These are phyloP conservation scores for Spondyliosoma cantharus DNA, from an alignment of 2,797 vertebrate species.

Conservation along the genomic window DNA sequence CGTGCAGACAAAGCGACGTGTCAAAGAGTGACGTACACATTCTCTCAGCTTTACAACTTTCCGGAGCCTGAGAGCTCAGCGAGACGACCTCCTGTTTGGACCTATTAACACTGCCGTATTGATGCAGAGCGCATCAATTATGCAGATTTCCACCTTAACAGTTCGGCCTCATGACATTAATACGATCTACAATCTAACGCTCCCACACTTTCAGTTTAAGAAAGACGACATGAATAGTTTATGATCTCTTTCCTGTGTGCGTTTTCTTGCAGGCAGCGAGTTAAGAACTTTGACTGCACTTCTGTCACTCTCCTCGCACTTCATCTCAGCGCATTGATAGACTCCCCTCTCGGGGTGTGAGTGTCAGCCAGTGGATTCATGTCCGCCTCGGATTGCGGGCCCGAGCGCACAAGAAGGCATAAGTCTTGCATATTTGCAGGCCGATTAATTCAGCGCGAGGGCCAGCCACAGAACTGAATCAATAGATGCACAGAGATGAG, in stretches of 20 bases:
- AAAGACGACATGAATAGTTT: not conserved
- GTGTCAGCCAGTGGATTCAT: slow-evolving; percentile 73
- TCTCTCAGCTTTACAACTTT: slow-evolving; percentile 39
- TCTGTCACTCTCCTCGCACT: slow-evolving; percentile 25
- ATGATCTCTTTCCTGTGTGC: not conserved
- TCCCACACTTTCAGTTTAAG: not conserved
- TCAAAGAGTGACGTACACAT: slow-evolving; percentile 54
- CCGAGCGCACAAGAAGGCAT: slow-evolving; percentile 51
- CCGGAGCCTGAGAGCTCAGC: slow-evolving; percentile 30
- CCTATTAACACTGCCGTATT: slow-evolving; percentile 4
- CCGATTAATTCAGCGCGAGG: slow-evolving; percentile 73
- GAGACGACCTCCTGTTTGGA: not conserved
- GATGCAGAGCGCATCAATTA: slow-evolving; percentile 17
- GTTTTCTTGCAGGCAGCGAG: slow-evolving; percentile 12
- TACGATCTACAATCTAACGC: slow-evolving; percentile 1
- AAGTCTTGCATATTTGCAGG: slow-evolving; percentile 76
- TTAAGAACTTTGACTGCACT: slow-evolving; percentile 23
- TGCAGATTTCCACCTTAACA: slow-evolving; percentile 16
- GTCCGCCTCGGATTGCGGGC: slow-evolving; percentile 53
- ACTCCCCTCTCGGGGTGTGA: slow-evolving; percentile 46
- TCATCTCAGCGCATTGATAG: slow-evolving; percentile 52
- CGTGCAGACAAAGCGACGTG: slow-evolving; percentile 67
- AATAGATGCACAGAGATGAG: slow-evolving; percentile 73
- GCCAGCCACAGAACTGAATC: slow-evolving; percentile 65
- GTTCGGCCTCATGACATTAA: slow-evolving; percentile 11